phyloP scores from a whole-genome alignment of 2,888 invertebrate genomes.

The Barypeithes pellucidus region DNA sequence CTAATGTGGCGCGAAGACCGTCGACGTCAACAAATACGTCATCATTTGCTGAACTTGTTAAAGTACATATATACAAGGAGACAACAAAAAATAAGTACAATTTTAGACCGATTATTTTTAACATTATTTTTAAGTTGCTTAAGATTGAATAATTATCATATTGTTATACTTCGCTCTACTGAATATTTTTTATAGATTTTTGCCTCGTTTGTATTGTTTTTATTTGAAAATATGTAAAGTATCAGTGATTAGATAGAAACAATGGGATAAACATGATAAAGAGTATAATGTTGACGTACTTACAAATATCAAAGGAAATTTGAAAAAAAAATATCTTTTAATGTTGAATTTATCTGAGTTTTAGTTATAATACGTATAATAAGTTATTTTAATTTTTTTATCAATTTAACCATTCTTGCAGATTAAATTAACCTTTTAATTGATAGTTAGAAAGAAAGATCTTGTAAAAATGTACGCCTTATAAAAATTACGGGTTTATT shows the following conservation, averaged over 20 bases:
- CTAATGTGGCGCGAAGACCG: constrained; percentile 11
- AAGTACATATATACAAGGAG: too few species aligned
- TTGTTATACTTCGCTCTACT: background rate
- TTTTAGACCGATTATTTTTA: background rate
- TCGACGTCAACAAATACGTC: constrained; percentile 5
- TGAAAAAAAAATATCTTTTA: too few species aligned
- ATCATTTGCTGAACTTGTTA: background rate
- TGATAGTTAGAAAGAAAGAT: too few species aligned
- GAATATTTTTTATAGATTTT: background rate
- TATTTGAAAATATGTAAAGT: background rate
- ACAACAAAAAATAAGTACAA: background rate
- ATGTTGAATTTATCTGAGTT: too few species aligned
- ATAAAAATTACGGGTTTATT: background rate
- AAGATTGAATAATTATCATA: background rate
- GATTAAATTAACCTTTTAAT: too few species aligned
- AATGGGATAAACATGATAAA: too few species aligned
- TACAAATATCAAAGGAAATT: too few species aligned
- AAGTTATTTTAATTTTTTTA: too few species aligned
- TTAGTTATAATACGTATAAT: too few species aligned
- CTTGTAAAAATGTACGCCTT: too few species aligned
- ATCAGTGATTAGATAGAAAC: background rate
- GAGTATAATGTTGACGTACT: too few species aligned
- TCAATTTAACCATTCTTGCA: too few species aligned
- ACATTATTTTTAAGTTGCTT: background rate
- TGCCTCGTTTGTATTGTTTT: background rate